phyloP scores from a whole-genome alignment of 2,113 vertebrate species.

The Nematolebias whitei region DNA sequence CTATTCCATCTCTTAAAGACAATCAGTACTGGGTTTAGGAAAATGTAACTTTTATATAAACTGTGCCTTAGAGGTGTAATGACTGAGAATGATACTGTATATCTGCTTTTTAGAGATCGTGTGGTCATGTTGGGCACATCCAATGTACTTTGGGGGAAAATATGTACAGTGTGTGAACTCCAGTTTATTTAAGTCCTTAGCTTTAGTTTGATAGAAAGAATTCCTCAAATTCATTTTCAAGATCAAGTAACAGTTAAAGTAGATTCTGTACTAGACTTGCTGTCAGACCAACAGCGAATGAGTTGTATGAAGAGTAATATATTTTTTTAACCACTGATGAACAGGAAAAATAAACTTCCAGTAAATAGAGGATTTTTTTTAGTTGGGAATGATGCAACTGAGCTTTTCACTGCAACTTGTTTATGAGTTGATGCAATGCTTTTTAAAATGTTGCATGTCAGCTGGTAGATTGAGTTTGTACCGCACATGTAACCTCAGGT shows the following conservation, averaged over 20 bases:
- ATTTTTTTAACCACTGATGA: slow-evolving; percentile 2
- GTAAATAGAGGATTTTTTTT: neutral
- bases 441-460: neutral
- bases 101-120: slow-evolving; percentile 3
- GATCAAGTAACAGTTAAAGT: too few species aligned
- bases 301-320: neutral
- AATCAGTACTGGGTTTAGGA: slow-evolving; percentile 89
- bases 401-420: neutral
- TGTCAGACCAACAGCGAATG: too few species aligned
- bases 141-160: neutral
- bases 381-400: neutral
- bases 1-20: slow-evolving; percentile 79
- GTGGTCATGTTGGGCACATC: slow-evolving; percentile 13
- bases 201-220: neutral
- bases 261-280: too few species aligned
- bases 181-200: neutral
- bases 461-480: slow-evolving; percentile 5
- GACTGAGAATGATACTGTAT: neutral
- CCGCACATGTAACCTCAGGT: neutral
- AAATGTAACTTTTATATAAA: slow-evolving; percentile 14
- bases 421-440: neutral
- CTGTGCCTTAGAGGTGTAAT: slow-evolving; percentile 58
- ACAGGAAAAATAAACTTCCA: slow-evolving; percentile 11
- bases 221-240: neutral
- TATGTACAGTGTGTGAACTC: neutral